Base-by-base conservation (phyloP, 2,113 vertebrate species). In the Emberiza fucata region DNA sequence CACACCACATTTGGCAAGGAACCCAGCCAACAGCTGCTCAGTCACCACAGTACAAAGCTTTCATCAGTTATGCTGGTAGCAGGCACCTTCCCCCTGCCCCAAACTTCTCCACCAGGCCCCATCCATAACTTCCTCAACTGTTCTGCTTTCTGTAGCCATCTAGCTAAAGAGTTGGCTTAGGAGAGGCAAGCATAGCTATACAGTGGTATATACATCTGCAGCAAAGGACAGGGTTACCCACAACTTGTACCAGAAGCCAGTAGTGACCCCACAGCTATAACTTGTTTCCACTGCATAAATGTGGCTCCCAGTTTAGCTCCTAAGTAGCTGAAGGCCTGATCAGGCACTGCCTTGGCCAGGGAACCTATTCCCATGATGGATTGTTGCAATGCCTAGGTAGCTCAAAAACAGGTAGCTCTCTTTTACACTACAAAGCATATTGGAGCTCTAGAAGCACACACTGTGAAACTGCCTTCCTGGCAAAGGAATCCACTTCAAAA, bases 11-110 rank as follows among this genome's bases (percentile, higher is more conserved):
- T 25, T 35, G 57, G 57, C 50, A 56, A 79, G 40, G 44, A 92
- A 77, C 13, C 3, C 78, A 60, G 77, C 11, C 44, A 64, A 21
- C 48, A 92, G 86, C 86, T 85, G 86, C 57, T 81, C 79, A 42
- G n/a, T 13, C 51, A 86, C 44, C 77, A 37, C 53, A 70, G 18
- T 3, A 56, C 48, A 35, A 61, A 81, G 61, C 29, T 61, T 9
- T 0, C 8, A 71, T 7, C 54, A 28, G 45, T 33, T 35, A 15
- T 0, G 1, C 5, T 1, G 1, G 23, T 21, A 25, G 8, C 29
- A 51, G 20, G n/a, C 24, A 75, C 25, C 42, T 70, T 47, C 14
- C 39, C 14, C 15, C 8, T 11, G 6, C 10, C 39, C 21, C 8
- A 60, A 1, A 57, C 64, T 50, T 54, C 40, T 89, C 45, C n/a